These are phyloP conservation scores for Grallaria varia DNA, from an alignment of 2,113 vertebrate species.

Conservation along the genomic window DNA sequence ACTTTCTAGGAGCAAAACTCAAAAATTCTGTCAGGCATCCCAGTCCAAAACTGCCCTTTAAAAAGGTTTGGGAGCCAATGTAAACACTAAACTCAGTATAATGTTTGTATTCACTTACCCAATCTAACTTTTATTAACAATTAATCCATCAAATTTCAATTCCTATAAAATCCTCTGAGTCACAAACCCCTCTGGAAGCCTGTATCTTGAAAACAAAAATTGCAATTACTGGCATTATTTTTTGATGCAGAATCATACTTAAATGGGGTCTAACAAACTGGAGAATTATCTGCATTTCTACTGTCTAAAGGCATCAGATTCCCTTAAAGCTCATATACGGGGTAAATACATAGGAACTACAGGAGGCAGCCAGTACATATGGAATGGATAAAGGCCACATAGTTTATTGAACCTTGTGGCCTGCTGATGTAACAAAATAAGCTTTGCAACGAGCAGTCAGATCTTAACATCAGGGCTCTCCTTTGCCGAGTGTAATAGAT, in stretches of 20 bases:
- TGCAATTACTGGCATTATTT: slow-evolving; percentile 65
- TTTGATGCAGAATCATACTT: slow-evolving; percentile 57
- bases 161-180: slow-evolving; percentile 62
- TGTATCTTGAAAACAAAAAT: slow-evolving; percentile 59
- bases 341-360: slow-evolving; percentile 15
- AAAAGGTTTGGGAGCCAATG: slow-evolving; percentile 64
- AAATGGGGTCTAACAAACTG: slow-evolving; percentile 38
- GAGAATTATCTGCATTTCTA: slow-evolving; percentile 33
- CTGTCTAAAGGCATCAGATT: slow-evolving; percentile 36
- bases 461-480: slow-evolving; percentile 33
- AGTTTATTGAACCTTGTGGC: slow-evolving; percentile 60
- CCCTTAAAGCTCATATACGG: neutral
- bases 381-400: slow-evolving; percentile 65
- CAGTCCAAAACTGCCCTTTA: slow-evolving; percentile 70
- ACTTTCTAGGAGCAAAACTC: slow-evolving; percentile 52
- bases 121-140: slow-evolving; percentile 76
- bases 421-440: slow-evolving; percentile 64
- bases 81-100: slow-evolving; percentile 61
- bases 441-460: slow-evolving; percentile 55
- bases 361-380: slow-evolving; percentile 64
- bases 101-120: slow-evolving; percentile 75
- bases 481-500: slow-evolving; percentile 16
- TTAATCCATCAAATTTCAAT: slow-evolving; percentile 78
- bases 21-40: slow-evolving; percentile 60
- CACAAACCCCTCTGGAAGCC: slow-evolving; percentile 58